These are phyloP conservation scores for Penaeus monodon DNA, from an alignment of 2,888 invertebrate species.

Conservation along the genomic window DNA sequence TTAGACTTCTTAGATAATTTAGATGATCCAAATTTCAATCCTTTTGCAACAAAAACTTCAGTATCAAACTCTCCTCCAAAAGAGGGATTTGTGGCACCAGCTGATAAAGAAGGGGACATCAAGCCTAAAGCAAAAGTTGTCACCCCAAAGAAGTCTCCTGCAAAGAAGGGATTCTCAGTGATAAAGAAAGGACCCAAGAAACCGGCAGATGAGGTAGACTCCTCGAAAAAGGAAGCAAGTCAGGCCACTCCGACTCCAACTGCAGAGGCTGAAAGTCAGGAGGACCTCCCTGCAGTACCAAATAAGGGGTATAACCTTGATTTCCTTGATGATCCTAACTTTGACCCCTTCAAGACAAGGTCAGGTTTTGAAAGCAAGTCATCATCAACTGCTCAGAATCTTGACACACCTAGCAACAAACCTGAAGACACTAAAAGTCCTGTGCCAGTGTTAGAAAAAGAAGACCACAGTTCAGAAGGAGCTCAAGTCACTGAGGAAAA, in stretches of 20 bases:
- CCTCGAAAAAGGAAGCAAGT: no score
- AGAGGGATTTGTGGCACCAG: constrained; percentile 3
- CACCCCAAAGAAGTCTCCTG: constrained; percentile 24
- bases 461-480: background rate
- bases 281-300: constrained; percentile 37
- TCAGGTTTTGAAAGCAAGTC: constrained; percentile 18
- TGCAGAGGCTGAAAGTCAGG: constrained; percentile 30
- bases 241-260: background rate
- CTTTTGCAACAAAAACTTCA: constrained; percentile 49
- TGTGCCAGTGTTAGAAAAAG: background rate
- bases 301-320: constrained; percentile 62
- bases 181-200: background rate
- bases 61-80: constrained; percentile 53
- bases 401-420: background rate
- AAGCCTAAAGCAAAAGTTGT: constrained; percentile 37
- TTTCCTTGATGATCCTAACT: constrained; percentile 64
- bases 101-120: constrained; percentile 4
- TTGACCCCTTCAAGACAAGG: constrained; percentile 59
- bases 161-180: constrained; percentile 49
- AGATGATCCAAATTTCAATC: constrained; percentile 64
- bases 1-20: constrained; percentile 60
- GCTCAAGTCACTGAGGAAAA: background rate
- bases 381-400: background rate
- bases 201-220: no score
- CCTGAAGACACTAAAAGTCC: background rate